Conservation (phyloP, 2,888 invertebrate genomes). For the Drosophila quinaria region DNA sequence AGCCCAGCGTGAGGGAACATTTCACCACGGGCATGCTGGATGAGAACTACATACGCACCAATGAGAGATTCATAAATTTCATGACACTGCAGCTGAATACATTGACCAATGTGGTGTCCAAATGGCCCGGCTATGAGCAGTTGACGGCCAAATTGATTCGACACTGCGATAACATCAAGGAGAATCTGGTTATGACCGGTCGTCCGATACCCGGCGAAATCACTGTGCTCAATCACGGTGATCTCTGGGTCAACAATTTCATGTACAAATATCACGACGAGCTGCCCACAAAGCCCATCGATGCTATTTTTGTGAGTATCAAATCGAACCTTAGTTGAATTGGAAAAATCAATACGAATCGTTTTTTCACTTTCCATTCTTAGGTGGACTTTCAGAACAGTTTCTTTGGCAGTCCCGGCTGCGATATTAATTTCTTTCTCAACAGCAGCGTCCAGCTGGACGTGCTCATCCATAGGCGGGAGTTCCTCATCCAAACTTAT, state of each 20-base stretch:
- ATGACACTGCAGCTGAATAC: conserved; percentile 79
- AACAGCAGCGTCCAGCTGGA: conserved; percentile 84
- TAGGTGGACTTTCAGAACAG: conserved; percentile 85
- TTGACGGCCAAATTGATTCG: conserved; percentile 85
- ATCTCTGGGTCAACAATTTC: conserved; percentile 87
- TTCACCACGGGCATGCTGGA: conserved; percentile 83
- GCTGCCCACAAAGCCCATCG: conserved; percentile 82
- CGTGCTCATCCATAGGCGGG: conserved; percentile 79
- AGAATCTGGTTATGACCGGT: conserved; percentile 82
- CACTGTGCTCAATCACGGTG: conserved; percentile 87
- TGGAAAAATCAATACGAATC: not conserved
- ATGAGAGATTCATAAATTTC: conserved; percentile 81
- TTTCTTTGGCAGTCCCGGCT: conserved; percentile 84
- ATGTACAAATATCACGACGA: conserved; percentile 86
- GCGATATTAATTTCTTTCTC: conserved; percentile 85
- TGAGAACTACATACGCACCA: conserved; percentile 81
- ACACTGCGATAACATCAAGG: conserved; percentile 81
- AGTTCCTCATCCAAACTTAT: conserved; percentile 81
- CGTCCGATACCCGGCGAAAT: conserved; percentile 78
- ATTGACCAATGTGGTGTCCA: conserved; percentile 84
- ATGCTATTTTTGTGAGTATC: conserved; percentile 85
- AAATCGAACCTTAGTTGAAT: not conserved
- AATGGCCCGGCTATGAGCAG: conserved; percentile 86
- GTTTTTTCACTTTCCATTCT: too few relatives aligned
- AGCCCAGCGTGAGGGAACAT: conserved; percentile 74